phyloP scores from a whole-genome alignment of 1,140 invertebrate genomes.

The Bicyclus anynana region DNA sequence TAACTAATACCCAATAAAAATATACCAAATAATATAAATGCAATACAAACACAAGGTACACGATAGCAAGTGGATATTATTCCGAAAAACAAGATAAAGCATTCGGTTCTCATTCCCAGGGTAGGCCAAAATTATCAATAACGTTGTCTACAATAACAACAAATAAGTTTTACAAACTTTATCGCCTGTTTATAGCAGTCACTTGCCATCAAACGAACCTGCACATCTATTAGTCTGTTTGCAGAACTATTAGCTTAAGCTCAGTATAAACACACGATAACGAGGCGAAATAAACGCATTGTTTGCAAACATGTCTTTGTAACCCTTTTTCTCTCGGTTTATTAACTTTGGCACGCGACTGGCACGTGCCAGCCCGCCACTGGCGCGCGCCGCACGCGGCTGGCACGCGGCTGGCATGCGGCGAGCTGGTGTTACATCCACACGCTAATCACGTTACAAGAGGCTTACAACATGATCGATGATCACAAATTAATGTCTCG shows the following conservation, averaged over 20 bases:
- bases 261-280: constrained; percentile 12
- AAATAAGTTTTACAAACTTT: background rate
- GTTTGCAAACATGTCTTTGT: constrained; percentile 28
- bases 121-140: background rate
- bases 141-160: background rate
- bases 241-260: constrained; percentile 7
- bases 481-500: constrained; percentile 41
- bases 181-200: background rate
- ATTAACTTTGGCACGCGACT: constrained; percentile 30
- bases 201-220: background rate
- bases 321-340: constrained; percentile 27
- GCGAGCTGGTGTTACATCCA: constrained; percentile 27
- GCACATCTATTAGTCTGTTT: background rate
- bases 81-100: background rate
- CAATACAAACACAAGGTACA: too few relatives aligned
- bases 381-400: constrained; percentile 29
- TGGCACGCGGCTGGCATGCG: constrained; percentile 26
- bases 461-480: constrained; percentile 48
- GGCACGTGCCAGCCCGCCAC: constrained; percentile 29
- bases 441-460: constrained; percentile 37
- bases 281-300: constrained; percentile 18
- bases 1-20: too few relatives aligned
- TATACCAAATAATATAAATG: too few relatives aligned
- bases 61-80: too few relatives aligned
- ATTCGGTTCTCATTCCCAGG: background rate